Base-by-base conservation (phyloP, 2,113 vertebrate species). In the Camelus bactrianus region DNA sequence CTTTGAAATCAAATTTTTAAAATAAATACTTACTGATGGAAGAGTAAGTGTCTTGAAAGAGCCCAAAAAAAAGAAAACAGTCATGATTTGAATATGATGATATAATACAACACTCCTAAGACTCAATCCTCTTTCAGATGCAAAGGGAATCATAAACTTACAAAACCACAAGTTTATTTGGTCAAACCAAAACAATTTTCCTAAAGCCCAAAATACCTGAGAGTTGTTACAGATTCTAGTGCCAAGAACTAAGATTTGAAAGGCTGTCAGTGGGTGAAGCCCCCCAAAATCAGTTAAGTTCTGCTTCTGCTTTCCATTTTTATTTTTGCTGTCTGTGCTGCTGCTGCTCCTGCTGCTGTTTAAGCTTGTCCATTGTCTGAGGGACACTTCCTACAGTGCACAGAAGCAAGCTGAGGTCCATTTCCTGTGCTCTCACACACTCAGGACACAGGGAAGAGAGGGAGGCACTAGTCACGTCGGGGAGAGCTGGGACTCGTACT, bases 31-130 rank as follows among this genome's bases (percentile, higher is more conserved):
- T 42, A 42, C 4, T 42, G 97, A 93, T 65, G 99, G 99, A 70
- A 99, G 98, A 95, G 96, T 96, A 91, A 99, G 98, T 97, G 96
- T 98, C 88, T 95, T 95, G 93, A 99, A 98, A 28, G 98, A 98
- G 89, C 98, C 99, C 99, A 91, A 90, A 98, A 95, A 50, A 96
- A 73, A 60, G 95, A 93, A 95, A 95, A 98, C n/a, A 48, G 98
- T 80, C 76, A 98, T 0, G 77, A 97, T 88, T 70, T 89, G 64
- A 95, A 95, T 62, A 84, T 11, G 38, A 42, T 42, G 58, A 24
- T 24, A 60, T 1, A 65, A 91, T 7, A 86, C 19, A 73, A 76
- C 81, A 73, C 50, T 73, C 9, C 2, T 1, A 91, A 76, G 67
- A 38, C 30, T 50, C 30, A 77, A 50, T 24, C 70, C 1, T 82